Conservation (phyloP, 2,113 vertebrate genomes). For the Poeciliopsis retropinna region DNA sequence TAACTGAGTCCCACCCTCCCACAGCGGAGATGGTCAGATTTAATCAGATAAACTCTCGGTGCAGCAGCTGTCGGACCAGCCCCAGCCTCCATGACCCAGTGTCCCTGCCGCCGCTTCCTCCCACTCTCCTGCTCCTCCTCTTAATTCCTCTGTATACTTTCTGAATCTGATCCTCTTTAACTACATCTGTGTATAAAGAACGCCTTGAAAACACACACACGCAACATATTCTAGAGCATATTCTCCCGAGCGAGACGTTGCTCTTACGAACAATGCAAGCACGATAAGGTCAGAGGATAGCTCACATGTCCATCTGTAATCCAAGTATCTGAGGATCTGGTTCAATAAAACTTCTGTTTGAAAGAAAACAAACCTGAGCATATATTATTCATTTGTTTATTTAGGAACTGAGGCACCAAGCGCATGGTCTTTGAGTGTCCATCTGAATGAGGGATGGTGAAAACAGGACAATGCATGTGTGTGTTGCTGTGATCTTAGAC, state of each 20-base stretch:
- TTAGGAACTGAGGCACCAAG: too few relatives aligned
- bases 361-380: background rate
- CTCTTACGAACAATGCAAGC: background rate
- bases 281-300: conserved; percentile 11
- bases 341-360: conserved; percentile 21
- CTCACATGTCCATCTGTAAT: conserved; percentile 29
- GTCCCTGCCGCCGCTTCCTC: conserved; percentile 4
- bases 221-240: background rate
- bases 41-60: conserved; percentile 77
- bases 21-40: conserved; percentile 67
- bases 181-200: conserved; percentile 2
- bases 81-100: conserved; percentile 40
- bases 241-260: background rate
- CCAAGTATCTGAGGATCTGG: conserved; percentile 28
- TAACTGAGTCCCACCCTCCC: conserved; percentile 50
- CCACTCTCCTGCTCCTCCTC: background rate
- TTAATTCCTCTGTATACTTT: conserved; percentile 33
- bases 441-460: too few relatives aligned
- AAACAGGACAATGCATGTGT: too few relatives aligned
- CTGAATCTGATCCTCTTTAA: conserved; percentile 19
- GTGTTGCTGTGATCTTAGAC: too few relatives aligned
- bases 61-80: conserved; percentile 72
- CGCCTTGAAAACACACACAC: conserved; percentile 7
- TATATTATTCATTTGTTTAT: too few relatives aligned
- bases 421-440: too few relatives aligned